phyloP scores from a whole-genome alignment of 2,797 vertebrate species.

The Chromis chromis region DNA sequence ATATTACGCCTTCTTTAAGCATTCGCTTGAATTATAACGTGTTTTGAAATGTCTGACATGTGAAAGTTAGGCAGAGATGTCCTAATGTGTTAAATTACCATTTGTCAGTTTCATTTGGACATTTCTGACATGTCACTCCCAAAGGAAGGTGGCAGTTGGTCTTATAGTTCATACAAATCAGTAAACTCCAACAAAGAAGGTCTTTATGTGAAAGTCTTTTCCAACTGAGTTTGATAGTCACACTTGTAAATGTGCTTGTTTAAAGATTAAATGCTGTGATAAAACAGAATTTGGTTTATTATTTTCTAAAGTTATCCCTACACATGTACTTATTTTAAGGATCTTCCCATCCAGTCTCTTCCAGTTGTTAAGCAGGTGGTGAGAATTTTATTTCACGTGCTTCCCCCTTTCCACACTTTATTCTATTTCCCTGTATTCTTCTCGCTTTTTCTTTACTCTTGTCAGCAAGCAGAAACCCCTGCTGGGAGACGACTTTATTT shows the following conservation, averaged over 20 bases:
- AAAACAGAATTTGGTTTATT: constrained; percentile 18
- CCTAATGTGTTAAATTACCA: not conserved
- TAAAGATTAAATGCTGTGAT: constrained; percentile 2
- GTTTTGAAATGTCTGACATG: not conserved
- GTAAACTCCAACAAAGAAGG: no score
- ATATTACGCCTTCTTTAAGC: not conserved
- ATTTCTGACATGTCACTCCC: not conserved
- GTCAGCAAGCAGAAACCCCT: constrained; percentile 53
- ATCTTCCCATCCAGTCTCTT: not conserved
- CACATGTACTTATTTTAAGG: not conserved
- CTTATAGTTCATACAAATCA: constrained; percentile 4
- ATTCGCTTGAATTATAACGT: not conserved
- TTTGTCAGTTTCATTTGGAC: not conserved
- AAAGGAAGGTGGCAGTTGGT: not conserved
- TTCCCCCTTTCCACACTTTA: constrained; percentile 7
- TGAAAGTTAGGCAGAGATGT: not conserved
- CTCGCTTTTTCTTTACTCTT: constrained; percentile 30
- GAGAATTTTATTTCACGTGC: constrained; percentile 21
- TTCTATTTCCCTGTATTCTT: constrained; percentile 19
- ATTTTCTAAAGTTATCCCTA: constrained; percentile 8
- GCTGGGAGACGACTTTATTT: constrained; percentile 52
- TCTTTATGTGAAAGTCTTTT: not conserved
- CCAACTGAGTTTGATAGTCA: not conserved
- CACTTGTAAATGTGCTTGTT: not conserved
- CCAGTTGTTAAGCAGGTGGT: constrained; percentile 27